Evolutionary conservation across 2,113 vertebrate genomes (phyloP), one percentile per base, ranked within the genome.

Genomic region (Rutilus rutilus): DNA sequence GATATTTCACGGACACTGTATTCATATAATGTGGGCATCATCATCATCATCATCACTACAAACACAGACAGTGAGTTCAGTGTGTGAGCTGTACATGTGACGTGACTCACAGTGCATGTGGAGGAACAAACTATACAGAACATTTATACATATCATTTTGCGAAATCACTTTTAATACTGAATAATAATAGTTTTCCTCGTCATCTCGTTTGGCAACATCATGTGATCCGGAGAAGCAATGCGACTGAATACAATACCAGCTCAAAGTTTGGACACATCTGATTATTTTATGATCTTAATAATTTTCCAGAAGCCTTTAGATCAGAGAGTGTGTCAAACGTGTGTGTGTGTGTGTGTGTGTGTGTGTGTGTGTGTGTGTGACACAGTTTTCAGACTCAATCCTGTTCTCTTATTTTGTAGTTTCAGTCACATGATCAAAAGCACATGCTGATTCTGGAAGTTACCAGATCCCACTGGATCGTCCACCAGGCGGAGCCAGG

Each of bases 381-480:
- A 12, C 45, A 5, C 45, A 5, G 47, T 15, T 50, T 50, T 50
- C 12, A 50, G 11, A 39, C 12, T 39, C 3, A 27, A 11, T 77
- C 27, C 50, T 21, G 25, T 9, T 78, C 75, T 33, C 57, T 23
- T 21, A 36, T 39, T 59, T 2, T n/a, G 14, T 19, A 42, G 3
- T 12, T 42, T 42, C 36, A 60, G 60, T 19, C 27, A 57, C 23
- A 57, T 0, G n/a, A 39, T 9, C 42, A 8, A 1, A 7, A 50
- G 14, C 50, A 52, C 14, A 17, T 52, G 4, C 1, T 15, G 14
- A 5, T 17, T 52, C 14, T 15, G 47, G 47, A 50, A 15, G 92
- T 94, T 97, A 99, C 97, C 97, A 98, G 92, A 98, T 97, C 87
- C 97, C 97, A 36, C 97, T 99, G 88, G 97, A 98, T 91, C 97